Percentiles rank a stretch among this genome's conserved stretches.
phyloP scores from a whole-genome alignment of 1,140 invertebrate genomes.

The Hestina assimilis region DNA sequence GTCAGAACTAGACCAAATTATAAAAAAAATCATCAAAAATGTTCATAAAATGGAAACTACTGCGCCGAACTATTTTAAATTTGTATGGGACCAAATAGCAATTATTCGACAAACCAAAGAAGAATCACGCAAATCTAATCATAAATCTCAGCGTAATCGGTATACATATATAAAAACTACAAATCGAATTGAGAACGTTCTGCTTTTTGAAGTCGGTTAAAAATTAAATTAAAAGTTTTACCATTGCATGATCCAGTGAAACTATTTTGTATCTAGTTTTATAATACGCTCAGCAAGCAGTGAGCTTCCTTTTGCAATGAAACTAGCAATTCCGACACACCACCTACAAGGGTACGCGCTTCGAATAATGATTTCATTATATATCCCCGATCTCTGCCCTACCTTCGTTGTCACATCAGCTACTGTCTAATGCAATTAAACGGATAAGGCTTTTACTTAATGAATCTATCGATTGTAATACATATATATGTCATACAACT shows the following conservation, averaged over 20 bases:
- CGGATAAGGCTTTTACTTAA: neutral
- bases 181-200: no score
- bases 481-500: no score
- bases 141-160: no score
- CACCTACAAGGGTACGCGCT: conserved; percentile 7
- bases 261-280: neutral
- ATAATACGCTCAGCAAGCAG: neutral
- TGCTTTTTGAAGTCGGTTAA: no score
- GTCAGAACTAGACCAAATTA: no score
- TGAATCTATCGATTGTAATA: neutral
- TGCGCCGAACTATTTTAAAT: no score
- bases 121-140: no score
- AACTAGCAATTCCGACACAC: conserved; percentile 10
- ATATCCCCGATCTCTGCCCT: neutral
- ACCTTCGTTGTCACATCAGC: conserved; percentile 9
- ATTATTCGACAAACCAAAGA: no score
- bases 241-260: neutral
- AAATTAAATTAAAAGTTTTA: neutral
- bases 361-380: conserved; percentile 13
- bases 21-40: no score
- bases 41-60: no score
- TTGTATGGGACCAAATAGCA: no score
- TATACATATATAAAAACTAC: no score
- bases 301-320: conserved; percentile 2
- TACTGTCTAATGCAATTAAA: conserved; percentile 3